Evolutionary conservation across 2,888 invertebrate genomes (phyloP), one percentile per base, ranked within the genome.

Genomic region (Eupithecia centaureata): DNA sequence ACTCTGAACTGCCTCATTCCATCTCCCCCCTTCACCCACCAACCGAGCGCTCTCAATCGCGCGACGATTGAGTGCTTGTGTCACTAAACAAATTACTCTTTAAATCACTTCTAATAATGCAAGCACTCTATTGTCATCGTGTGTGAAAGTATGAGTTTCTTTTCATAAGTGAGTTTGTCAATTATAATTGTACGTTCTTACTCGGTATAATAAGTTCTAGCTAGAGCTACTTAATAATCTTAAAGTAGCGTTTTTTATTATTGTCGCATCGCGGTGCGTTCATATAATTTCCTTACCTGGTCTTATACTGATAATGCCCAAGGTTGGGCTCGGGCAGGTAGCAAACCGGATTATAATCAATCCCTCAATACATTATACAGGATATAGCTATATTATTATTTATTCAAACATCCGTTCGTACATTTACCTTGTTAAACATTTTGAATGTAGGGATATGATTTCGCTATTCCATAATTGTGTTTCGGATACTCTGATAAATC

Each of bases 261-360:
- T 77, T 81, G 78, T 79, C 32, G 30, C 57, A 12, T 57, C 18
- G 22, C 38, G 35, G 57, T 67, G 63, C 57, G 62, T 54, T 52
- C 63, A 61, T 58, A 67, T 65, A 71, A 73, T 70, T 71, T 73
- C 72, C 82, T 85, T 91, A 91, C 91, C 91, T 91, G 90, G 77
- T 80, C 3, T n/a, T 76, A 79, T 68, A 79, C 77, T 84, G 86
- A 87, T 90, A 87, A 87, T 83, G 77, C 78, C 76, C 78, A 78
- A 81, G 80, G 84, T 83, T 79, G 83, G 82, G 79, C 64, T 80
- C 77, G 79, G 79, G 87, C 91, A 90, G 90, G 90, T 88, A 90
- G 88, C 81, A 80, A 83, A 81, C 82, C 82, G 84, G 83, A 85
- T 86, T 87, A 85, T 85, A 86, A 86, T 88, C 83, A 84, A 85